phyloP scores from a whole-genome alignment of 1,140 invertebrate species.

The Drosophila kanapiae region DNA sequence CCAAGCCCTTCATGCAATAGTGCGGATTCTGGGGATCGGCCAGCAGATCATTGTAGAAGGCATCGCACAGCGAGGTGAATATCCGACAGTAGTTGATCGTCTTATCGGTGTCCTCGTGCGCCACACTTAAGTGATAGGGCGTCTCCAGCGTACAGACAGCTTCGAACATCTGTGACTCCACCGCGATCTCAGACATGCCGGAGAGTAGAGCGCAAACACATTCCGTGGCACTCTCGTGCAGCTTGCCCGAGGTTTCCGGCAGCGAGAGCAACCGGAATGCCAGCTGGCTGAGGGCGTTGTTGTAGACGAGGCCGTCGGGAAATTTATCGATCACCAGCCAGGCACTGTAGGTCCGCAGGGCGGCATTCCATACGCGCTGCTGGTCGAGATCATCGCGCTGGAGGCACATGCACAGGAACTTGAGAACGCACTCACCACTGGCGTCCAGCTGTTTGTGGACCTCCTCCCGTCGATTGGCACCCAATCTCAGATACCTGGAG shows the following conservation, averaged over 20 bases:
- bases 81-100: conserved; percentile 97
- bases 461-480: conserved; percentile 95
- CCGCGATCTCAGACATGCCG: conserved; percentile 87
- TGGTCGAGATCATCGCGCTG: conserved; percentile 86
- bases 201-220: conserved; percentile 95
- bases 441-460: conserved; percentile 91
- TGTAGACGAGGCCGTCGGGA: conserved; percentile 88
- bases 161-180: conserved; percentile 93
- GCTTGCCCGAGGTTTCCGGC: conserved; percentile 87
- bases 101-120: conserved; percentile 96
- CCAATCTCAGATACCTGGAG: conserved; percentile 93
- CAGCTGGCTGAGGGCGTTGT: conserved; percentile 89
- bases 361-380: conserved; percentile 87
- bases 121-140: conserved; percentile 96
- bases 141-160: conserved; percentile 93
- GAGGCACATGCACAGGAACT: conserved; percentile 92
- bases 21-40: conserved; percentile 87
- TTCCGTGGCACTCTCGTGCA: conserved; percentile 96
- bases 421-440: conserved; percentile 88
- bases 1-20: conserved; percentile 94
- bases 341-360: conserved; percentile 92
- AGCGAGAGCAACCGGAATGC: conserved; percentile 90
- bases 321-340: conserved; percentile 92
- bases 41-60: conserved; percentile 94
- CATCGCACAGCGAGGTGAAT: conserved; percentile 97